phyloP scores from a whole-genome alignment of 1,140 invertebrate species.

The Lepidurus apus region DNA sequence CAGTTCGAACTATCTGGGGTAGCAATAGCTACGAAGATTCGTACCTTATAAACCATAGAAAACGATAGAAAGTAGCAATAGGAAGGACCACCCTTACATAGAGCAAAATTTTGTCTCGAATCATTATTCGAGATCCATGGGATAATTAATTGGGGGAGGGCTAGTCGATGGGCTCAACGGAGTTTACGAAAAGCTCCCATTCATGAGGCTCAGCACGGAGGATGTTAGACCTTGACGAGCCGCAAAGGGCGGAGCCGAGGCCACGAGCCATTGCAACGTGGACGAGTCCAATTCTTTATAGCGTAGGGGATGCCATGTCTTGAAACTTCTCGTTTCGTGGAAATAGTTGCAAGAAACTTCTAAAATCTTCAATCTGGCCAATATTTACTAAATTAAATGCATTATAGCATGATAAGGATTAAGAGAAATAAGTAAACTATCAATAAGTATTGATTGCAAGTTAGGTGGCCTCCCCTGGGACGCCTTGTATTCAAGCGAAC shows the following conservation, averaged over 20 bases:
- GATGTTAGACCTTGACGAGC: slow-evolving; percentile 14
- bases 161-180: no score
- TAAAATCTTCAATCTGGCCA: no score
- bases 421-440: neutral
- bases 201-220: slow-evolving; percentile 16
- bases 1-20: no score
- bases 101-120: no score
- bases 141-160: no score
- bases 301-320: neutral
- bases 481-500: neutral
- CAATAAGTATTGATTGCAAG: neutral
- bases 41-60: no score
- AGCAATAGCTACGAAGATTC: no score
- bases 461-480: neutral
- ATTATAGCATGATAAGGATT: neutral
- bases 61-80: no score
- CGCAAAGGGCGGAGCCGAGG: slow-evolving; percentile 10
- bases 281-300: neutral
- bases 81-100: no score
- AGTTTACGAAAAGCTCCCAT: neutral
- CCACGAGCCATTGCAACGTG: slow-evolving; percentile 11
- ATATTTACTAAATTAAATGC: no score
- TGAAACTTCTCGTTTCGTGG: neutral
- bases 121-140: no score
- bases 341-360: neutral